A percentile compares a stretch with the other conserved stretches of the same genome.
Conservation (phyloP, 2,888 invertebrate genomes). For the Erebia palarica region DNA sequence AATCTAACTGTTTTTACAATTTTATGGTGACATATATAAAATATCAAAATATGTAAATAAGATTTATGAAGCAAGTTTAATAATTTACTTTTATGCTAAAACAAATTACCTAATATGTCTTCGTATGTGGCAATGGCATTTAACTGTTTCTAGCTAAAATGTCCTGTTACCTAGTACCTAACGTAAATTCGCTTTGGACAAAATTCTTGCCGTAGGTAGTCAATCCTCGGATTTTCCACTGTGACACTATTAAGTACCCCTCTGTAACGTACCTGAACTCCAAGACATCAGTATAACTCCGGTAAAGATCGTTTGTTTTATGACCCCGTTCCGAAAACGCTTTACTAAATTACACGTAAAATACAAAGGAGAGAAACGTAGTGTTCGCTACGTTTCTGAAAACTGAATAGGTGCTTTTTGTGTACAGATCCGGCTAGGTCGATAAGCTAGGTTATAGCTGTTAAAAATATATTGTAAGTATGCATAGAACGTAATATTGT, state of each 20-base stretch:
- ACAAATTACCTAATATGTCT: neutral
- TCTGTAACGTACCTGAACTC: conserved; percentile 38
- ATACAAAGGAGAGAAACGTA: conserved; percentile 40
- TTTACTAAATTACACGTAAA: conserved; percentile 41
- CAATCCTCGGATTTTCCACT: conserved; percentile 42
- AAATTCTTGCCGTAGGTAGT: conserved; percentile 38
- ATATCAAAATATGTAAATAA: too few species aligned
- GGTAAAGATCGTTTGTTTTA: conserved; percentile 42
- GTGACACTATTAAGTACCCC: conserved; percentile 44
- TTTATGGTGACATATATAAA: too few species aligned
- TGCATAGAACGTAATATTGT: too few species aligned
- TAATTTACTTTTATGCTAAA: neutral
- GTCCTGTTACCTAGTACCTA: conserved; percentile 17
- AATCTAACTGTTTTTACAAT: too few species aligned
- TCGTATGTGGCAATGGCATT: neutral
- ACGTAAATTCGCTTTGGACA: conserved; percentile 37
- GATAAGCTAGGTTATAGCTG: conserved; percentile 12
- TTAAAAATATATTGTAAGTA: too few species aligned
- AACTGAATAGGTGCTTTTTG: conserved; percentile 19
- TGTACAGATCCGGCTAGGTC: conserved; percentile 13
- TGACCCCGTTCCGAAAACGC: conserved; percentile 41
- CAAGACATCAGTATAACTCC: conserved; percentile 41
- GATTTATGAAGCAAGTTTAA: too few species aligned
- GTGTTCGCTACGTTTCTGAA: conserved; percentile 34
- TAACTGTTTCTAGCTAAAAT: conserved; percentile 9